A percentile compares a stretch with the other conserved stretches of the same genome.
phyloP scores from a whole-genome alignment of 2,888 invertebrate genomes.

The Eupeodes luniger region DNA sequence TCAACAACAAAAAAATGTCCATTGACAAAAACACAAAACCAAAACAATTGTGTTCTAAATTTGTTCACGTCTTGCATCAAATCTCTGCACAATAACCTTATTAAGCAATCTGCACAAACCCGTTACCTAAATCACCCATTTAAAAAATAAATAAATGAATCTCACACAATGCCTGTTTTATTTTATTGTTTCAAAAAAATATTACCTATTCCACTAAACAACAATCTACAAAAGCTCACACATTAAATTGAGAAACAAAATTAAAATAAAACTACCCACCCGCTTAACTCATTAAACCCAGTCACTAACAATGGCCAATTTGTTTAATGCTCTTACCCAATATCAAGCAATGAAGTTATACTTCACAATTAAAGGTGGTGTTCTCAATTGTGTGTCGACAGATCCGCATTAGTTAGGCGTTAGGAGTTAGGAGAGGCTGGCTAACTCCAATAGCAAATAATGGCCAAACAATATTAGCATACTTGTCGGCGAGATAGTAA shows the following conservation, averaged over 20 bases:
- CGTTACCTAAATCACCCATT: neutral
- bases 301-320: slow-evolving; percentile 65
- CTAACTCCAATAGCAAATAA: slow-evolving; percentile 44
- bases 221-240: slow-evolving; percentile 23
- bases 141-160: slow-evolving; percentile 5
- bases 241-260: slow-evolving; percentile 42
- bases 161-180: slow-evolving; percentile 30
- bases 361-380: slow-evolving; percentile 3
- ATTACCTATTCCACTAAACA: slow-evolving; percentile 26
- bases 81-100: slow-evolving; percentile 1
- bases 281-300: slow-evolving; percentile 41
- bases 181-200: slow-evolving; percentile 32
- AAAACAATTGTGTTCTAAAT: neutral
- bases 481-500: slow-evolving; percentile 49
- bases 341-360: slow-evolving; percentile 18
- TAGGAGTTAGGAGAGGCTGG: slow-evolving; percentile 1
- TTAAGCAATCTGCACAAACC: slow-evolving; percentile 15
- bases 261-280: slow-evolving; percentile 28
- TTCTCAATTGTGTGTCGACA: slow-evolving; percentile 57
- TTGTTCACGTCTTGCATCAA: neutral
- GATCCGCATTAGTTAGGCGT: slow-evolving; percentile 25
- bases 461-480: slow-evolving; percentile 58
- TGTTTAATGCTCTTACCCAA: slow-evolving; percentile 44
- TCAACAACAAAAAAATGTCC: neutral
- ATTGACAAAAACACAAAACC: neutral